Base-by-base conservation (phyloP, 2,797 vertebrate genomes). In the Synaphobranchus kaupii region DNA sequence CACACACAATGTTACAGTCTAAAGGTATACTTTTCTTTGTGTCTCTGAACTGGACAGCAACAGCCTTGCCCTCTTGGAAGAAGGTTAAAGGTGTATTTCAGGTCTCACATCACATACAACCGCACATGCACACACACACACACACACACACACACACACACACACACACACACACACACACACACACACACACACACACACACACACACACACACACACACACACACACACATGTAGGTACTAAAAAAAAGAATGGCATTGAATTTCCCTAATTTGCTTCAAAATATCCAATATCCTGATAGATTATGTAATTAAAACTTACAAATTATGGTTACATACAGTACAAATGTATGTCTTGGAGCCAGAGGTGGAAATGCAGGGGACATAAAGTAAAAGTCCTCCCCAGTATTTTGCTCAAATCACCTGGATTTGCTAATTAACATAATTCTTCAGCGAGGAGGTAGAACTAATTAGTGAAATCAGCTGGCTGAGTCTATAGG, bases 41-140 rank as follows among this genome's bases (percentile, higher is more conserved):
- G 47, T 2, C 44, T 12, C 2, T 22, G 76, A 22, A 81, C 20
- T 22, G 78, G 47, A 81, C 34, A 5, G 39, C 6, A 15, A 78
- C 25, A 25, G 47, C 25, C 78, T 81, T 50, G 20, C 20, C 47
- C 78, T 50, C 78, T 48, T 25, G 25, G 78, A 50, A 50, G 78
- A 81, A 48, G 47, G 20, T 81, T 10, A 80, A 80, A 76, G 13
- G 34, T 76, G 15, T 44, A 44, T 91, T 90, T 94, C 91, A 93
- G 93, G 92, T 90, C 83, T 90, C 85, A 71, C 9, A 63, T 22
- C 25, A 25, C 25, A 13, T 8, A 71, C 7, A 71, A n/a, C n/a
- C 28, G 10, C 66, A 39, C 34, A 76, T 20, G 10, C 15, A 71
- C 66, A 12, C 4, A 22, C 34, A 12, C 15, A 76, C 71, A 39